A percentile compares a stretch with the other conserved stretches of the same genome.
phyloP scores from a whole-genome alignment of 2,113 vertebrate genomes.

The Rutilus rutilus region DNA sequence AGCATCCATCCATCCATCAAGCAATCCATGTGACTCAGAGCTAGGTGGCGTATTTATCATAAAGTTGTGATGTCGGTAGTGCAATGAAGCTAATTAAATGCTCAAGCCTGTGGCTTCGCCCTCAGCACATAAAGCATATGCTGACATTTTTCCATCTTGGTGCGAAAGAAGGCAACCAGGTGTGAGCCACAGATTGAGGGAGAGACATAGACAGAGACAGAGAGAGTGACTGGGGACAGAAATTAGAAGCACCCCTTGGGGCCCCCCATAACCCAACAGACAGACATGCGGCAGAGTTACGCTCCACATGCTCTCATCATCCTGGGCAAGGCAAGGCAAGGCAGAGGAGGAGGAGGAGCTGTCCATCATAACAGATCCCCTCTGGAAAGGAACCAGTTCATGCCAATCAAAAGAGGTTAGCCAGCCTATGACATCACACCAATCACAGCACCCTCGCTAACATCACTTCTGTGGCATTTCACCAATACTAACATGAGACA shows the following conservation, averaged over 20 bases:
- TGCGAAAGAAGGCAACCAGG: conserved; percentile 63
- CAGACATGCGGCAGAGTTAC: conserved; percentile 36
- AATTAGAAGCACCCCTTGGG: conserved; percentile 17
- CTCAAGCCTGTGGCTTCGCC: conserved; percentile 64
- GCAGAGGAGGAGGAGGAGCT: conserved; percentile 22
- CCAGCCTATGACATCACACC: conserved; percentile 13
- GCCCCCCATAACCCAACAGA: conserved; percentile 25
- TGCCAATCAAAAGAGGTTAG: conserved; percentile 39
- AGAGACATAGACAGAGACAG: not conserved
- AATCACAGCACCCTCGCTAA: conserved; percentile 2
- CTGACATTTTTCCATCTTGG: conserved; percentile 43
- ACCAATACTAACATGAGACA: not conserved
- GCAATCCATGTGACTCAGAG: not conserved
- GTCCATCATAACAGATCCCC: conserved; percentile 43
- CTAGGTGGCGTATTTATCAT: conserved; percentile 27
- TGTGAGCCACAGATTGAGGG: conserved; percentile 57
- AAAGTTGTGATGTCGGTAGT: conserved; percentile 43
- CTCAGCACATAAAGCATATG: conserved; percentile 51
- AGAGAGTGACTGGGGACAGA: conserved; percentile 16
- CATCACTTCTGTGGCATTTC: conserved; percentile 9
- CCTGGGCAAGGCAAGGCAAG: conserved; percentile 2
- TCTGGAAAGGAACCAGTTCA: conserved; percentile 33
- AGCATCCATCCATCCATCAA: not conserved
- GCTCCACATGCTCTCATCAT: conserved; percentile 37
- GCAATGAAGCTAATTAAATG: conserved; percentile 67